These are phyloP conservation scores for Megaceryle alcyon DNA, from an alignment of 2,797 vertebrate genomes.

Conservation along the genomic window DNA sequence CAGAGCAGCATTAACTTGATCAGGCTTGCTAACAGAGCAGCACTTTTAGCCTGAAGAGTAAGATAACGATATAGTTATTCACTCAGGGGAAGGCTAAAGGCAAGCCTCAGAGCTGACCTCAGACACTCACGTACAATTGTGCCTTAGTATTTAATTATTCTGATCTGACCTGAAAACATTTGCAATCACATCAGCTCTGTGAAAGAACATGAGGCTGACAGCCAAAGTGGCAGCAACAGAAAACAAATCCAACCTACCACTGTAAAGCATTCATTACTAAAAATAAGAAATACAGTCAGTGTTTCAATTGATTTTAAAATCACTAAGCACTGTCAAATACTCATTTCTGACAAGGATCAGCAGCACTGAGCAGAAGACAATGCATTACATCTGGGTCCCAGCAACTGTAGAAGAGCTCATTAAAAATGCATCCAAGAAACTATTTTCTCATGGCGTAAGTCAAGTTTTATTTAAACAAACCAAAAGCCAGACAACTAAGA, in stretches of 20 bases:
- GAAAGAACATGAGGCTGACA: not conserved
- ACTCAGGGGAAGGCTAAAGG: not conserved
- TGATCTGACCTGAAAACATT: not conserved
- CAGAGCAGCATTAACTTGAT: not conserved
- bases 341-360: not conserved
- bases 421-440: slow-evolving; percentile 38
- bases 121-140: not conserved
- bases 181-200: not conserved
- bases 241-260: not conserved
- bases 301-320: not conserved
- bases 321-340: not conserved
- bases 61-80: not conserved
- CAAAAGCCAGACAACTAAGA: not conserved
- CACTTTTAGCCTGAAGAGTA: not conserved
- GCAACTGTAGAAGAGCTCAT: not conserved
- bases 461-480: slow-evolving; percentile 38
- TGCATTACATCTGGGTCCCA: not conserved
- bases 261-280: not conserved
- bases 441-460: slow-evolving; percentile 8
- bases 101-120: not conserved
- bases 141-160: not conserved
- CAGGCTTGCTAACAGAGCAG: not conserved
- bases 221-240: not conserved
- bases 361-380: not conserved
- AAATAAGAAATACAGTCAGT: not conserved